phyloP scores from a whole-genome alignment of 2,888 invertebrate genomes.

The Nebria salina region DNA sequence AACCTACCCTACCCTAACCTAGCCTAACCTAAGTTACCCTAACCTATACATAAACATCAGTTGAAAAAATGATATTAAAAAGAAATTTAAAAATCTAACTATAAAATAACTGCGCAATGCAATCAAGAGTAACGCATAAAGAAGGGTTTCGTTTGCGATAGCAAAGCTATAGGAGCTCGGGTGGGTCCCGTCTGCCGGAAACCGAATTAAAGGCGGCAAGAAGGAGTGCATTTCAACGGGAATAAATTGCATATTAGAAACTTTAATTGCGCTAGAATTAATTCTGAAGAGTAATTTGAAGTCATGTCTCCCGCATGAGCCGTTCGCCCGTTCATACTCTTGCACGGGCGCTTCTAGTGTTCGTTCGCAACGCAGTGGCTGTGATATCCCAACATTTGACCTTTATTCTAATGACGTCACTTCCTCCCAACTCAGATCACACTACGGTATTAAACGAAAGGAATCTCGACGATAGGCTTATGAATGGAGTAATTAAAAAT shows the following conservation, averaged over 20 bases:
- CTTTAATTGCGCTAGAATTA: slow-evolving; percentile 42
- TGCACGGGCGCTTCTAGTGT: not conserved
- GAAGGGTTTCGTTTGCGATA: not conserved
- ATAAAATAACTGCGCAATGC: not conserved
- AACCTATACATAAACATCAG: no score
- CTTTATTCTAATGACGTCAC: not conserved
- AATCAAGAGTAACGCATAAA: not conserved
- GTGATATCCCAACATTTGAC: not conserved
- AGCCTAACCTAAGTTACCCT: no score
- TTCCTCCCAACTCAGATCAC: not conserved
- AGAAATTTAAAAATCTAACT: no score
- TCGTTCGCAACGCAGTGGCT: not conserved
- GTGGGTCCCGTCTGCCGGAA: not conserved
- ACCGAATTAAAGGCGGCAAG: slow-evolving; percentile 37
- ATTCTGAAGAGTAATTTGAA: slow-evolving; percentile 43
- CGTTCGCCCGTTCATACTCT: slow-evolving; percentile 6
- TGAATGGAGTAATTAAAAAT: slow-evolving; percentile 36
- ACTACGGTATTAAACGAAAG: not conserved
- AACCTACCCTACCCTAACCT: no score
- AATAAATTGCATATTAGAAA: slow-evolving; percentile 46
- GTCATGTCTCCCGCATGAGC: slow-evolving; percentile 29
- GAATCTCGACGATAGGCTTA: slow-evolving; percentile 21
- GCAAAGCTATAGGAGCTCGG: not conserved
- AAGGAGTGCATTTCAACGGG: slow-evolving; percentile 40
- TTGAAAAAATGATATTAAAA: no score